Evolutionary conservation across 2,797 vertebrate species (phyloP), one percentile per base, ranked within the genome.

Genomic region (Hoplostethus mediterraneus): DNA sequence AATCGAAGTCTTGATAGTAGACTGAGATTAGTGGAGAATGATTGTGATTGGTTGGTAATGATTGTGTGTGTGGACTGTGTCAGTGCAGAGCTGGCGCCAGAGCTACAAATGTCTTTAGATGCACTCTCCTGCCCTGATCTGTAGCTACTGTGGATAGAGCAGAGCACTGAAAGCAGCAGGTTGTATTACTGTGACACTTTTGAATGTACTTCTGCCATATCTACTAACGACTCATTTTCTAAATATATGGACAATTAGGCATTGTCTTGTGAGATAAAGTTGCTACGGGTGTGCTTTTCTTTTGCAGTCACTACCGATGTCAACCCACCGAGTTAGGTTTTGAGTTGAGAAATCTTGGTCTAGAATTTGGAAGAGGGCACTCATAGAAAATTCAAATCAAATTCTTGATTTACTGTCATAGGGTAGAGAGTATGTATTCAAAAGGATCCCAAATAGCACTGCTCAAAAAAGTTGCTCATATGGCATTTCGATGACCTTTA

Each of bases 201-300:
- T 59, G 14, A 65, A 52, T 53, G 66, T 82, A 75, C n/a, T 8
- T 56, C 63, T 68, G 72, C 45, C 63, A 45, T 61, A 66, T 67
- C 5, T 61, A 55, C 28, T 3, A 8, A 44, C 44, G 63, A 53
- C 40, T 44, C 16, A 68, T 65, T 80, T 54, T 61, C 45, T 56
- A 28, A 40, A 25, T 40, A 25, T 40, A 47, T 6, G 10, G 14
- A 61, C 62, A 76, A 74, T 74, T 63, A 53, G 52, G 48, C 54
- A 61, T 76, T 42, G 54, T 77, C 56, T 64, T 72, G 52, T 61
- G 48, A 62, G 45, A 63, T 72, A 16, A 62, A 45, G 71, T 69
- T 86, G 86, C 89, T 91, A 83, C 75, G 48, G 75, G 75, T 91
- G 90, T 91, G 88, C 90, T 92, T 87, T 57, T 90, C 36, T 81